Evolutionary conservation across 1,140 invertebrate species (phyloP), one percentile per base, ranked within the genome.

Genomic region (Trichoplusia ni): DNA sequence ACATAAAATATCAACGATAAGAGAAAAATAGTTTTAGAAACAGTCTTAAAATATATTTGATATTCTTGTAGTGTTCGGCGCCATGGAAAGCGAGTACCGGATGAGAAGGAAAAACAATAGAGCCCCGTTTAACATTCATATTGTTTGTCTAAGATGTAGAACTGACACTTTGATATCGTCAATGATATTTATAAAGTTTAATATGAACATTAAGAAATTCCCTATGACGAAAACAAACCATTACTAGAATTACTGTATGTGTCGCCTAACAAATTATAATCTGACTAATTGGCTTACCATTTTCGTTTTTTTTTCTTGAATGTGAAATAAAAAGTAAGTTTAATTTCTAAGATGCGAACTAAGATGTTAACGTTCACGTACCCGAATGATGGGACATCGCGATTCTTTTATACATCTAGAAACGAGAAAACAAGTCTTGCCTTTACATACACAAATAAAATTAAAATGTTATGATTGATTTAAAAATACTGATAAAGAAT

Each of bases 61-160:
- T n/a, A n/a, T n/a, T n/a, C n/a, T n/a, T n/a, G n/a, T n/a, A n/a
- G n/a, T n/a, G n/a, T n/a, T n/a, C n/a, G n/a, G n/a, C n/a, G n/a
- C n/a, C n/a, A n/a, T n/a, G n/a, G 18, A 14, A 40, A 33, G 25
- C 11, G 4, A n/a, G 13, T 8, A 14, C 25, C 44, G 54, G 27
- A 47, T 47, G 42, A 46, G 68, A 77, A 77, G 74, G 74, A 77
- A 77, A 77, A 73, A 53, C 71, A 77, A 77, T 69, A 33, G 68
- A 66, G 65, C 49, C 35, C 18, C 33, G 47, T 63, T 60, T 42
- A 42, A 44, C 47, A 61, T 67, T 44, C 60, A 56, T 29, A 35
- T 58, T 54, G 62, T 56, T 60, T 63, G 54, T 49, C 62, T 67
- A 67, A 67, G 47, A 54, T 64, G 46, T 67, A 61, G 40, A 67